Percentiles rank a stretch among this genome's conserved stretches.
These are phyloP conservation scores for Macrosoma leucophasiata DNA, from an alignment of 2,888 invertebrate genomes.

Conservation along the genomic window DNA sequence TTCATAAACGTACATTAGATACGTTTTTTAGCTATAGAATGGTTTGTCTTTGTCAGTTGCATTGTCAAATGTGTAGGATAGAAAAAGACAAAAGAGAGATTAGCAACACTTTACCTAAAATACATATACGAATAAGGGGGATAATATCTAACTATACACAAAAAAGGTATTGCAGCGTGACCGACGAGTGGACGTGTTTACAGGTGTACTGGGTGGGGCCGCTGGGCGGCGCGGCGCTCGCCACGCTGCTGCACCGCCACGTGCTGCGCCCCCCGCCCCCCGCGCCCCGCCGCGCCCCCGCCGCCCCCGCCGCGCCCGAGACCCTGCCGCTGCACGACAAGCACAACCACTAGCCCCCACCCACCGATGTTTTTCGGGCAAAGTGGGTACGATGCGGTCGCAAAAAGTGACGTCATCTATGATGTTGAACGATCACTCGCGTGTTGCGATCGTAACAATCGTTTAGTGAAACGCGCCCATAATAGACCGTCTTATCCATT, in stretches of 20 bases:
- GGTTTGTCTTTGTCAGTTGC: no score
- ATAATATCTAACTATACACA: no score
- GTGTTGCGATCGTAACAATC: not conserved
- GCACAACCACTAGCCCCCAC: slow-evolving; percentile 27
- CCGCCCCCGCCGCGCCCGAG: slow-evolving; percentile 62
- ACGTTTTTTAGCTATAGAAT: no score
- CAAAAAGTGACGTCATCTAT: not conserved
- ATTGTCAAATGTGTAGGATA: no score
- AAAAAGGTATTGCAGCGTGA: no score
- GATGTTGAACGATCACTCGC: not conserved
- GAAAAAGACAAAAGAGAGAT: no score
- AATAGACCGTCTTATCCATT: no score
- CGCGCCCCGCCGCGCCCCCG: slow-evolving; percentile 37
- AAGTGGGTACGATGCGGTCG: not conserved
- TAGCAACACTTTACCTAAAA: no score
- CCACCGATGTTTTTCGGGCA: not conserved
- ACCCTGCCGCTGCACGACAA: slow-evolving; percentile 73
- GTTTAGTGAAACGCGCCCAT: no score
- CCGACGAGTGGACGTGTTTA: no score
- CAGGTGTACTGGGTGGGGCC: slow-evolving; percentile 73
- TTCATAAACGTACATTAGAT: no score
- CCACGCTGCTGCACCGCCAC: slow-evolving; percentile 45
- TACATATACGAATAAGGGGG: no score
- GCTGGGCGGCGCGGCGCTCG: slow-evolving; percentile 50
- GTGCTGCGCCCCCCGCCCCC: slow-evolving; percentile 56